These are phyloP conservation scores for Lumbricus terrestris DNA, from an alignment of 2,888 invertebrate genomes.

Conservation along the genomic window DNA sequence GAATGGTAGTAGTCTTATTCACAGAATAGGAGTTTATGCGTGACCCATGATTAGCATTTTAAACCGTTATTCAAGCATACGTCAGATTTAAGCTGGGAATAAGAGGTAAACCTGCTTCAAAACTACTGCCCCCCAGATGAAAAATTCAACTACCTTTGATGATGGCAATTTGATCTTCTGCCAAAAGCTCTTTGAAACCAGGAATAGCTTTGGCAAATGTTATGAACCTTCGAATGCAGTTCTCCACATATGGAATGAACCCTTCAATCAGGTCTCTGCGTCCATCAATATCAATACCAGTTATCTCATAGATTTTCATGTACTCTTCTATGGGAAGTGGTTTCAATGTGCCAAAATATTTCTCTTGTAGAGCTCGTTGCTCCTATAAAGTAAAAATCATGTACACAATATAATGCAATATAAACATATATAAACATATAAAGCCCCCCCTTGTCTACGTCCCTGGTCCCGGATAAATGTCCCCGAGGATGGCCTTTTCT, in stretches of 20 bases:
- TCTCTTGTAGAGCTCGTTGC: conserved; percentile 41
- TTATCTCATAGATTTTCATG: conserved; percentile 48
- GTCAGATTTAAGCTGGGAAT: no score
- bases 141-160: conserved; percentile 48
- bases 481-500: no score
- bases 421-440: not conserved
- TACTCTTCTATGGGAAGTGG: conserved; percentile 49
- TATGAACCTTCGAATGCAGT: conserved; percentile 48
- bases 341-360: conserved; percentile 49
- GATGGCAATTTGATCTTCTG: conserved; percentile 52
- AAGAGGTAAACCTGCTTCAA: no score
- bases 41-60: no score
- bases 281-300: conserved; percentile 55
- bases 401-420: not conserved
- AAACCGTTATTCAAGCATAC: no score
- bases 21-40: no score
- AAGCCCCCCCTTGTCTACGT: no score
- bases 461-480: no score
- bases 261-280: conserved; percentile 44
- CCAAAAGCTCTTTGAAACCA: conserved; percentile 48
- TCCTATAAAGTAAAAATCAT: conserved; percentile 41
- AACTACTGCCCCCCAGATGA: no score
- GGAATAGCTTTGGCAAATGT: conserved; percentile 53
- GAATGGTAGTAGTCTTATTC: no score
- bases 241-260: conserved; percentile 48